Base-by-base conservation (phyloP, 2,888 invertebrate species). In the Epinotia bilunana region DNA sequence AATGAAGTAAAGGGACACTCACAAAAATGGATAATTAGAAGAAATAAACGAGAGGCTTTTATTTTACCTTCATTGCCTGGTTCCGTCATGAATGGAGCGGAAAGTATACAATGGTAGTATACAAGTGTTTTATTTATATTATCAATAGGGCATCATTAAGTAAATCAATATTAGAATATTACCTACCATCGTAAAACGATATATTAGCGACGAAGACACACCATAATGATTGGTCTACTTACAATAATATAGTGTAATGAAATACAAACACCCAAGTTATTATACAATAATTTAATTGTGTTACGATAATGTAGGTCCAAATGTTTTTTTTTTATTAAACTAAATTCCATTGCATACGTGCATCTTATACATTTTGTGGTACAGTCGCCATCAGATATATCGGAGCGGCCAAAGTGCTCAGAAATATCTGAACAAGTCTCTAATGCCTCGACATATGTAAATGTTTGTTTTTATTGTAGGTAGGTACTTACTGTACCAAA, bases 1-100 rank as follows among this genome's bases (percentile, higher is more conserved):
- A 83, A 84, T 80, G 78, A 84, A 83, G 81, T 80, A 85, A 85
- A 81, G 87, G 80, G 83, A 87, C 88, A 88, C 84, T 86, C 86
- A 91, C 87, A 90, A 87, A 88, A 85, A 87, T 84, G 79, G 73
- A 83, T 84, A 84, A 85, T 80, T 86, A 84, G 85, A 84, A 81
- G 79, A 84, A 85, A 84, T 83, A 84, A 86, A 84, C 81, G 82
- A 76, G 84, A 81, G 79, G 84, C 80, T 83, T 84, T 79, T 86
- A 77, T 79, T 89, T 94, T 94, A 94, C 94, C 94, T 94, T 94
- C 90, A 90, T 93, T 81, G 91, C 92, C 94, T 94, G 93, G 91
- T 89, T 92, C 89, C 93, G 87, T 87, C 86, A 83, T 85, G 85
- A 93, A 93, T 92, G 92, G 83, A 90, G 93, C 93, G 90, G 86